Base-by-base conservation (phyloP, 2,797 vertebrate genomes). In the Clarias pachynema region DNA sequence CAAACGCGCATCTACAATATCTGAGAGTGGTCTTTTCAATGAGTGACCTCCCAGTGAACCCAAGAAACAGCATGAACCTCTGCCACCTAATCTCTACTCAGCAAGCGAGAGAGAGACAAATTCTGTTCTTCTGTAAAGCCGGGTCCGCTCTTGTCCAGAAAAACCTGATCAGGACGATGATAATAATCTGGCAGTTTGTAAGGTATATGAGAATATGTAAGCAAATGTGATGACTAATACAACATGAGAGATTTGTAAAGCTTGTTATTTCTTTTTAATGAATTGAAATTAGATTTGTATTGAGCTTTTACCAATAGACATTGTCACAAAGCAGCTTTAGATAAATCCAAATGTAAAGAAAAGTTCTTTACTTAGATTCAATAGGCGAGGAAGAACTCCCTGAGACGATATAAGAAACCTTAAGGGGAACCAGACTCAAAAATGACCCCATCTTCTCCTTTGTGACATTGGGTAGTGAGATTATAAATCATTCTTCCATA, bases 1-100 rank as follows among this genome's bases (percentile, higher is more conserved):
- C 79, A 78, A 49, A 70, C 56, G 53, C n/a, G 12, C 16, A 18
- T 24, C 53, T 69, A 53, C 49, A 53, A 53, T 53, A 79, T 87
- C 73, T 84, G 87, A 91, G 88, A 85, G 83, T 22, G 26, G 31
- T 75, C 85, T 87, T 89, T 90, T 88, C 90, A 74, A 66, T 68
- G 68, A 60, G 69, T 89, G 84, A 78, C 89, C 73, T 82, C 68
- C 65, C 70, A 40, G 44, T 83, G 85, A 88, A 78, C 75, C 85
- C 84, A 74, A 60, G 72, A 84, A 20, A 65, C 60, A 80, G 78
- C 78, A 49, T 49, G 37, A 49, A 26, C 37, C 24, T 80, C 78
- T 80, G 78, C 78, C 78, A 63, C 12, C 31, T n/a, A 79, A 62
- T 62, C 75, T 24, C 56, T 60, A 40, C 59, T 40, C 34, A 79